Evolutionary conservation across 23 tunicate genomes (phyloP).

Genomic region (Trididemnum nubilum): DNA sequence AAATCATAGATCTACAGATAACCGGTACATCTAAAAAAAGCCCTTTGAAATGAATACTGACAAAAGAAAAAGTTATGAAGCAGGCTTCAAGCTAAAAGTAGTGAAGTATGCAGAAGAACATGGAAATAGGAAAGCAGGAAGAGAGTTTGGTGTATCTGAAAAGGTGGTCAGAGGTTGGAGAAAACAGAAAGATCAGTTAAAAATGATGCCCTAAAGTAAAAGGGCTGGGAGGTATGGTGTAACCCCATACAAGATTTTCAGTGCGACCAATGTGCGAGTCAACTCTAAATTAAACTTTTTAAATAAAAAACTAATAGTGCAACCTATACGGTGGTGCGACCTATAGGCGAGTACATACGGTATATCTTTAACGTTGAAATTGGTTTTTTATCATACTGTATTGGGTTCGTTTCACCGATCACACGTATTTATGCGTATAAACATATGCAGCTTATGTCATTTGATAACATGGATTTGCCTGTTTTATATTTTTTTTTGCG

Average conservation of each 20-base stretch:
- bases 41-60: slow-evolving; percentile 12
- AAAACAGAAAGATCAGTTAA: slow-evolving; percentile 32
- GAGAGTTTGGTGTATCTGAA: slow-evolving; percentile 39
- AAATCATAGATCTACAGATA: slow-evolving; percentile 26
- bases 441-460: too few relatives aligned
- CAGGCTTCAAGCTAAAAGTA: slow-evolving; percentile 28
- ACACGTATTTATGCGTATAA: too few relatives aligned
- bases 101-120: slow-evolving; percentile 38
- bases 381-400: too few relatives aligned
- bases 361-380: too few relatives aligned
- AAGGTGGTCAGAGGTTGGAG: slow-evolving; percentile 41
- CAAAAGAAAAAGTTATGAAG: slow-evolving; percentile 24
- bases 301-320: too few relatives aligned
- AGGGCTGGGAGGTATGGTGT: slow-evolving; percentile 28
- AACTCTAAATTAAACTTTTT: too few relatives aligned
- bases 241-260: slow-evolving; percentile 29
- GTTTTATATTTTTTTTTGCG: too few relatives aligned
- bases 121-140: slow-evolving; percentile 30
- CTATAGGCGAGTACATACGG: too few relatives aligned
- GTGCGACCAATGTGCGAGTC: too few relatives aligned
- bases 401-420: too few relatives aligned
- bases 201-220: slow-evolving; percentile 22
- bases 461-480: too few relatives aligned
- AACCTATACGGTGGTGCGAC: too few relatives aligned
- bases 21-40: slow-evolving; percentile 21